Evolutionary conservation across 2,888 invertebrate species (phyloP), one percentile per base, ranked within the genome.

Genomic region (Coelinius sp.): DNA sequence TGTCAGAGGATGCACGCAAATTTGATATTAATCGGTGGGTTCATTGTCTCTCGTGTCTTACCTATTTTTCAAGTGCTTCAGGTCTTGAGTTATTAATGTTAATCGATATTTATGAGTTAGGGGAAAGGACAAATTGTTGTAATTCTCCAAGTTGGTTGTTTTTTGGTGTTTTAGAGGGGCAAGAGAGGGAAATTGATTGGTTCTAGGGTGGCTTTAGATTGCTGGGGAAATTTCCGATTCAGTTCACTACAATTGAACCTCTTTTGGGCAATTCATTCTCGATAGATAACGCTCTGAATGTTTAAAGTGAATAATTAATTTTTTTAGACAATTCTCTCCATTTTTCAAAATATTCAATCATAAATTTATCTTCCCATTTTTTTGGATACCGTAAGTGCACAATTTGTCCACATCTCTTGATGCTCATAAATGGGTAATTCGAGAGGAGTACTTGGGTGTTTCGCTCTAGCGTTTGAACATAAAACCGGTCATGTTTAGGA

Each of bases 351-450:
- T 52, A 24, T 10, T n/a, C 10, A 8, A 44, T 20, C 10, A 46
- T n/a, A 14, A 52, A 10, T 22, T 52, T 52, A 27, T 27, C 17
- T 56, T 31, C 14, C 27, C 5, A 25, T 10, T 31, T 59, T 59
- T 59, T 35, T 59, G 17, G 4, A 59, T 0, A 17, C 31, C 59
- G 35, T 35, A 59, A 59, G 59, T 59, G 59, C 20, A 12, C 59
- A 59, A 59, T 59, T 59, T 59, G 31, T 59, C 59, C 7, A 17
- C 25, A 22, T 59, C 59, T 35, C 17, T 31, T 35, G 31, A 22
- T 20, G 31, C 20, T 59, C 59, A 59, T 59, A 59, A 59, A 27
- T 59, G 59, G 59, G 59, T 59, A 59, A 59, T 59, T 59, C 35
- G 17, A 59, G 59, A 59, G 20, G 59, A 35, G 31, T 31, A 59